phyloP scores from a whole-genome alignment of 2,888 invertebrate species.

The Nomada goodeniana region DNA sequence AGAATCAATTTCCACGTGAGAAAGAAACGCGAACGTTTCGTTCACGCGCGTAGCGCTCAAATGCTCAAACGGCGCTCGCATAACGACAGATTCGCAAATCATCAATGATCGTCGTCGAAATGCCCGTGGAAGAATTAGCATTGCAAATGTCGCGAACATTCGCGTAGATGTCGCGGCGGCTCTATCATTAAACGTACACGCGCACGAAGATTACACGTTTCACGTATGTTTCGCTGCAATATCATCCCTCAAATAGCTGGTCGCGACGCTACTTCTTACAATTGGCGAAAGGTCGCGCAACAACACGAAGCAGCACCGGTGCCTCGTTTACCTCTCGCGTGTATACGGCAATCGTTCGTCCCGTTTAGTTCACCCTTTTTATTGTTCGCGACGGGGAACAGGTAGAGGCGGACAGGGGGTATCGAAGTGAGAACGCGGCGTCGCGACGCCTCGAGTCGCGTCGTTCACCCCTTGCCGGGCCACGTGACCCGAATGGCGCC shows the following conservation, averaged over 20 bases:
- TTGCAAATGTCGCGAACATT: neutral
- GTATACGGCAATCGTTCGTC: neutral
- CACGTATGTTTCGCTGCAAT: no score
- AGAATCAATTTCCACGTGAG: conserved; percentile 22
- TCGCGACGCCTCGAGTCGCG: conserved; percentile 39
- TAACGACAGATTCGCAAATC: neutral
- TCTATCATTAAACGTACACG: no score
- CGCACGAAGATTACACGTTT: no score
- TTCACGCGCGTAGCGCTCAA: neutral
- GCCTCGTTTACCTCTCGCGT: neutral
- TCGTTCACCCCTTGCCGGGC: conserved; percentile 56
- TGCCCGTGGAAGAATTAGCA: neutral
- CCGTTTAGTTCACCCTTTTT: conserved; percentile 1
- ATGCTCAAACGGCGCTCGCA: neutral
- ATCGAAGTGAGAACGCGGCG: neutral
- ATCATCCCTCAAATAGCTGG: no score
- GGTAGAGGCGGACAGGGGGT: no score
- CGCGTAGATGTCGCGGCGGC: neutral
- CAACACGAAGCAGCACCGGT: neutral
- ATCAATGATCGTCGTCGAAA: neutral
- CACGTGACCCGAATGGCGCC: conserved; percentile 66
- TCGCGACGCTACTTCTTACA: no score
- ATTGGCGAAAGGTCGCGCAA: neutral
- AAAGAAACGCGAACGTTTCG: neutral
- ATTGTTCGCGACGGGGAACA: neutral